These are phyloP conservation scores for Entomobrya multifasciata DNA, from an alignment of 2,888 invertebrate genomes.

Conservation along the genomic window DNA sequence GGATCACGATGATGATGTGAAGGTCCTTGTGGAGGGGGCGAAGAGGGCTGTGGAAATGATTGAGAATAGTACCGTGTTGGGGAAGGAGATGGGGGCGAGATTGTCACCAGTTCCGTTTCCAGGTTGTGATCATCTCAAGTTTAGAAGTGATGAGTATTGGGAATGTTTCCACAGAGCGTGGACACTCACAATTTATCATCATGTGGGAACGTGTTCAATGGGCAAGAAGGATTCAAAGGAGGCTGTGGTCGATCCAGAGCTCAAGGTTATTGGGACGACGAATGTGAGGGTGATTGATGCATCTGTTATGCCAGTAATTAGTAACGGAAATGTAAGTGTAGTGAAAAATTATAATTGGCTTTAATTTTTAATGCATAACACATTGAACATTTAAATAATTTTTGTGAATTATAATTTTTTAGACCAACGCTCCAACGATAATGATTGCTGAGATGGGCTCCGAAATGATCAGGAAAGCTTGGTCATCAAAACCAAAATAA, in stretches of 20 bases:
- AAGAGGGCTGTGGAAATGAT: slow-evolving; percentile 56
- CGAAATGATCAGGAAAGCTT: slow-evolving; percentile 46
- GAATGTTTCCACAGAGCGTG: slow-evolving; percentile 76
- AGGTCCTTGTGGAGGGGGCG: slow-evolving; percentile 75
- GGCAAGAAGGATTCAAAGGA: slow-evolving; percentile 72
- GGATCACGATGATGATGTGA: slow-evolving; percentile 68
- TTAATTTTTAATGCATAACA: not conserved
- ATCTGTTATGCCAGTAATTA: slow-evolving; percentile 76
- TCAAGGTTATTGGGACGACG: slow-evolving; percentile 75
- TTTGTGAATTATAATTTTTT: not conserved
- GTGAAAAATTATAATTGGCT: no score
- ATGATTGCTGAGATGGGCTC: slow-evolving; percentile 71
- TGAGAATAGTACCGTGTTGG: slow-evolving; percentile 59
- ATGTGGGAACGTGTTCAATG: slow-evolving; percentile 77
- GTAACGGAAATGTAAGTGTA: slow-evolving; percentile 52
- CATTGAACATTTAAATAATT: not conserved
- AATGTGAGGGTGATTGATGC: slow-evolving; percentile 75
- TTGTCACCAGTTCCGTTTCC: slow-evolving; percentile 70
- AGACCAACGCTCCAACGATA: slow-evolving; percentile 72
- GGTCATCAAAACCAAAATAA: slow-evolving; percentile 60
- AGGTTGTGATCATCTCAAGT: slow-evolving; percentile 66
- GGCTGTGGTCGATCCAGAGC: slow-evolving; percentile 77
- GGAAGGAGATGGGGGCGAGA: slow-evolving; percentile 57
- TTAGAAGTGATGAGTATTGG: slow-evolving; percentile 75
- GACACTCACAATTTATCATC: slow-evolving; percentile 76